Conservation (phyloP, 2,113 vertebrate genomes). For the Apaloderma vittatum region DNA sequence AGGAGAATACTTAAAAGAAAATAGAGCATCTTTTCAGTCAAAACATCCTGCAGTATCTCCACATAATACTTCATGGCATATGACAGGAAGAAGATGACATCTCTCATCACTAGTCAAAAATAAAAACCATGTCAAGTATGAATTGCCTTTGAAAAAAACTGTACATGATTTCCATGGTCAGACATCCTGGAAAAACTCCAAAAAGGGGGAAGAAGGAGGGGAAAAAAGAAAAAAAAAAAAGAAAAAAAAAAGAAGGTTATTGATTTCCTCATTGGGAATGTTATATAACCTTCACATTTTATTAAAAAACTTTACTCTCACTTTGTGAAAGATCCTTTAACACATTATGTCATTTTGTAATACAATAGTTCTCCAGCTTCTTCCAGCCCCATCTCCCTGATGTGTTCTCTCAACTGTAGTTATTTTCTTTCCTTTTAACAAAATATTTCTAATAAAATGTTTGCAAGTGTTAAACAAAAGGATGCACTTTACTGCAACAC, state of each 20-base stretch:
- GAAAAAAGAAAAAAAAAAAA: not conserved
- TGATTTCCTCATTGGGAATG: conserved; percentile 38
- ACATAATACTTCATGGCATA: conserved; percentile 61
- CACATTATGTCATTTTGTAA: conserved; percentile 33
- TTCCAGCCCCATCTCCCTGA: conserved; percentile 32
- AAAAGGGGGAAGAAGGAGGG: not conserved
- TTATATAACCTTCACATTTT: conserved; percentile 63
- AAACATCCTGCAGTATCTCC: conserved; percentile 44
- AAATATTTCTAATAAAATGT: conserved; percentile 48
- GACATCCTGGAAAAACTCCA: conserved; percentile 15
- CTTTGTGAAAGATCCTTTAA: conserved; percentile 20
- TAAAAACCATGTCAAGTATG: conserved; percentile 63
- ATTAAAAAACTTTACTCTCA: conserved; percentile 54
- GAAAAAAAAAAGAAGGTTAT: not conserved
- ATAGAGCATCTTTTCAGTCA: conserved; percentile 65
- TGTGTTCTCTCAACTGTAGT: conserved; percentile 44
- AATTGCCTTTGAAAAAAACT: conserved; percentile 49
- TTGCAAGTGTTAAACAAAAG: conserved; percentile 57
- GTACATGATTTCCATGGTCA: conserved; percentile 40
- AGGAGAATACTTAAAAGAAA: conserved; percentile 62
- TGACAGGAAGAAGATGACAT: conserved; percentile 68
- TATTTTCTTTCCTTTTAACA: conserved; percentile 47
- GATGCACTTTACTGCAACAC: not conserved
- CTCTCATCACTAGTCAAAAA: conserved; percentile 72
- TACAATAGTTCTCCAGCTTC: not conserved